These are phyloP conservation scores for Xestoiulus laeticollis DNA, from an alignment of 2,888 invertebrate genomes.

Conservation along the genomic window DNA sequence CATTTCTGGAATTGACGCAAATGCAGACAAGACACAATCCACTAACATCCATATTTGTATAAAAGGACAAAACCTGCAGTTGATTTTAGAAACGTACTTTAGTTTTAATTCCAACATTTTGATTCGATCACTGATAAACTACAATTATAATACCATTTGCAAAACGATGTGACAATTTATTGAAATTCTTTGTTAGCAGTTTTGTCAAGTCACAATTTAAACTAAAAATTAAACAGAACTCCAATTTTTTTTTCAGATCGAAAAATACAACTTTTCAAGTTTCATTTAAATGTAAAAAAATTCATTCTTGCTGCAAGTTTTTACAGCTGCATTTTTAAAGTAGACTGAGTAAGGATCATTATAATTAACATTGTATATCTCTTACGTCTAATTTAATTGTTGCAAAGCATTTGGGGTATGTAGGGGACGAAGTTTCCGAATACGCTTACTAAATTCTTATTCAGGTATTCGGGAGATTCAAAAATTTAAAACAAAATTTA, in stretches of 20 bases:
- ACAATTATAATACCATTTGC: neutral
- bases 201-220: neutral
- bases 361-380: neutral
- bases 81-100: no score
- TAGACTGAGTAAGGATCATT: neutral
- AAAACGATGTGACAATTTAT: conserved; percentile 9
- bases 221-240: conserved; percentile 1
- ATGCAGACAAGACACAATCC: no score
- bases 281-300: neutral
- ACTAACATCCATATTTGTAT: no score
- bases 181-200: conserved; percentile 4
- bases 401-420: conserved; percentile 33
- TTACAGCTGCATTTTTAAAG: neutral
- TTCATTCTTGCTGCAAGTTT: neutral
- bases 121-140: neutral
- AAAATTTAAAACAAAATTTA: neutral
- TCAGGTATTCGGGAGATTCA: conserved; percentile 52
- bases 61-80: no score
- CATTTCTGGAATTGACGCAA: no score
- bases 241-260: neutral
- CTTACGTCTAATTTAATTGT: neutral
- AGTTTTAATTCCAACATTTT: no score
- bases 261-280: conserved; percentile 23
- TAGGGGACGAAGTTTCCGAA: conserved; percentile 38
- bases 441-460: conserved; percentile 56